These are phyloP conservation scores for Mobula birostris DNA, from an alignment of 2,113 vertebrate species.

Conservation along the genomic window DNA sequence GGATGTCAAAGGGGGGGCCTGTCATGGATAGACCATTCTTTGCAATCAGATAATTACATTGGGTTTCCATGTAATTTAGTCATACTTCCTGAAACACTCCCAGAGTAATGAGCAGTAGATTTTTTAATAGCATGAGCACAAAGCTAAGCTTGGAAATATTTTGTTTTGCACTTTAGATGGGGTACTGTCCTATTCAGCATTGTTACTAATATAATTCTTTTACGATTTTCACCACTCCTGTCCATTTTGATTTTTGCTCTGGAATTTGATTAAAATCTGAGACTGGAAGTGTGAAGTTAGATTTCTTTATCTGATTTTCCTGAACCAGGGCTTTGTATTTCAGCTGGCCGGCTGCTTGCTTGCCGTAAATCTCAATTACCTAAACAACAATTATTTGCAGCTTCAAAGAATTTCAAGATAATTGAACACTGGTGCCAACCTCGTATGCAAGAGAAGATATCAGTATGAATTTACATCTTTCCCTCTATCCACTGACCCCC, in stretches of 20 bases:
- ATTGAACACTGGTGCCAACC: background rate
- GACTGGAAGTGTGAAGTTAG: background rate
- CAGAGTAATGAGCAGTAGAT: background rate
- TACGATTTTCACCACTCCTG: background rate
- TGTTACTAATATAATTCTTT: background rate
- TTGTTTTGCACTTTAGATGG: background rate
- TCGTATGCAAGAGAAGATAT: background rate
- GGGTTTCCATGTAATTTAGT: conserved; percentile 5
- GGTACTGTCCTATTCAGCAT: background rate
- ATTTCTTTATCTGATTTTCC: background rate
- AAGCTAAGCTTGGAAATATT: background rate
- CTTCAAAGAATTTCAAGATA: background rate
- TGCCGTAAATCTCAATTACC: background rate
- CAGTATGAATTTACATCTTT: background rate
- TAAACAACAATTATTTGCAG: background rate
- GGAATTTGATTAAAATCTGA: background rate
- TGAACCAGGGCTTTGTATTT: background rate
- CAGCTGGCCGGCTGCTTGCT: background rate
- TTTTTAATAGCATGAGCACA: background rate
- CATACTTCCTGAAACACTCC: background rate
- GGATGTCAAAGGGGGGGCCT: background rate
- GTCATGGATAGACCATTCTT: background rate
- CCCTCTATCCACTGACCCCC: no score
- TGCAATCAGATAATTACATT: background rate
- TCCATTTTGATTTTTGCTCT: background rate